phyloP scores from a whole-genome alignment of 2,888 invertebrate genomes.

The Monochamus alternatus region DNA sequence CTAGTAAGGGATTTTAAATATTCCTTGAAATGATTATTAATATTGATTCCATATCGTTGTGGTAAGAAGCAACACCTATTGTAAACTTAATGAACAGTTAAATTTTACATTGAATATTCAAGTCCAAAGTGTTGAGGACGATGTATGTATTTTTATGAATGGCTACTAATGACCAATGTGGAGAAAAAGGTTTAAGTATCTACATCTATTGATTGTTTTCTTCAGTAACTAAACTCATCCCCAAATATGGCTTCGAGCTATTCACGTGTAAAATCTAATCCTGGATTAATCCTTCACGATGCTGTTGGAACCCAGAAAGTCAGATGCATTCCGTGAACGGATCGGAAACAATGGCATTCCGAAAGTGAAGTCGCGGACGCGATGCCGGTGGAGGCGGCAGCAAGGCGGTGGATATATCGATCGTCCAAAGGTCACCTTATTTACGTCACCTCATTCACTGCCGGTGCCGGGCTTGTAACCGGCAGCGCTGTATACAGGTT shows the following conservation, averaged over 20 bases:
- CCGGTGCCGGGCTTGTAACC: conserved; percentile 52
- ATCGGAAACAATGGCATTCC: conserved; percentile 24
- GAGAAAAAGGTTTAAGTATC: too few species aligned
- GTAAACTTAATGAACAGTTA: too few species aligned
- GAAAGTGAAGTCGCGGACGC: conserved; percentile 33
- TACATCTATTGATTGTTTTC: too few species aligned
- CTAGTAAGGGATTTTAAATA: background rate
- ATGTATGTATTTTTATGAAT: too few species aligned
- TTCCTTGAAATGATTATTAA: background rate
- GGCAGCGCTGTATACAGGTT: background rate
- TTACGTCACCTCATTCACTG: conserved; percentile 62
- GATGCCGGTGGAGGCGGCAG: conserved; percentile 54
- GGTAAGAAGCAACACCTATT: background rate
- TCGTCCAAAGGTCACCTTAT: conserved; percentile 61
- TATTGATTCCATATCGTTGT: background rate
- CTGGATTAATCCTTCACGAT: background rate
- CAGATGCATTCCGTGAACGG: conserved; percentile 18
- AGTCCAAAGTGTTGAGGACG: too few species aligned
- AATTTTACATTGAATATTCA: too few species aligned
- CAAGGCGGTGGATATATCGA: conserved; percentile 58
- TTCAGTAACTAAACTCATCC: too few species aligned
- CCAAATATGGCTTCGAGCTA: too few species aligned
- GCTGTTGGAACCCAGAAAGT: conserved; percentile 3
- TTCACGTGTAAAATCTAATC: too few species aligned
- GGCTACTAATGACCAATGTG: too few species aligned